phyloP scores from a whole-genome alignment of 2,888 invertebrate species.

The Eupithecia dodoneata region DNA sequence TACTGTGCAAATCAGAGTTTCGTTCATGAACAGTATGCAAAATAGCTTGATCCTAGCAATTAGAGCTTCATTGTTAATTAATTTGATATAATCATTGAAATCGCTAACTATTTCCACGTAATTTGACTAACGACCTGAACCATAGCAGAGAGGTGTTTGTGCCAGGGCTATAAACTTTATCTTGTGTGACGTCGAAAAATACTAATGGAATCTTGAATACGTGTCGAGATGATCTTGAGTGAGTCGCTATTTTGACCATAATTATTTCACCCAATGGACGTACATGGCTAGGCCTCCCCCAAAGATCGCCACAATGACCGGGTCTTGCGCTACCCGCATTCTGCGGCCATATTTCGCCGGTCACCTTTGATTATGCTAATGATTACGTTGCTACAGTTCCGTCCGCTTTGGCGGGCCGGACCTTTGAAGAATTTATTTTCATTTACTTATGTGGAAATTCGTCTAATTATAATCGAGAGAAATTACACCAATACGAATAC shows the following conservation, averaged over 20 bases:
- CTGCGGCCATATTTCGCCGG: neutral
- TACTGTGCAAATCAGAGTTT: neutral
- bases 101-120: neutral
- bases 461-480: neutral
- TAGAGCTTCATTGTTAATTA: neutral
- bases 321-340: neutral
- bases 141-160: neutral
- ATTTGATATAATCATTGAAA: neutral
- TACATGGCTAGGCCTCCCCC: neutral
- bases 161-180: neutral
- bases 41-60: neutral
- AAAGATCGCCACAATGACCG: neutral
- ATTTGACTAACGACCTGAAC: neutral
- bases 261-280: neutral
- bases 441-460: neutral
- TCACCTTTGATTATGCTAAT: neutral
- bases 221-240: neutral
- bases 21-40: neutral
- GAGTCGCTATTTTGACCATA: neutral
- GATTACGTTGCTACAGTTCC: neutral
- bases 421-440: neutral
- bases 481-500: constrained; percentile 1
- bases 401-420: neutral
- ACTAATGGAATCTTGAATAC: neutral
- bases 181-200: neutral